phyloP scores from a whole-genome alignment of 2,888 invertebrate genomes.

The Pyrrhosoma nymphula region DNA sequence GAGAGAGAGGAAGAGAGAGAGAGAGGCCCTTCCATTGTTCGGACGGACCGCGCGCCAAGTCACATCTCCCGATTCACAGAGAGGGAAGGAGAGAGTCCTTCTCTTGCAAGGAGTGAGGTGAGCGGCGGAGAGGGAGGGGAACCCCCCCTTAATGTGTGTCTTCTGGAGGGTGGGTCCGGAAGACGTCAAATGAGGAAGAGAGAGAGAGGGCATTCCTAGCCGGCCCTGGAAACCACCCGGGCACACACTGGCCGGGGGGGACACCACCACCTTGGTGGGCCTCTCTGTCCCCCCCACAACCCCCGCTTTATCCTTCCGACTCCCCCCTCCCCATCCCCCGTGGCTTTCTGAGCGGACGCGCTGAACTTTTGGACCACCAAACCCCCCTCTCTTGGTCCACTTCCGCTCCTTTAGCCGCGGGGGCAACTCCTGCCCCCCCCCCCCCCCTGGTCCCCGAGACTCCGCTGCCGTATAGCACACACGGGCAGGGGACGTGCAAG shows the following conservation, averaged over 20 bases:
- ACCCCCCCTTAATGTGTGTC: neutral
- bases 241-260: neutral
- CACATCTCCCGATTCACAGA: neutral
- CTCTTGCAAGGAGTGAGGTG: neutral
- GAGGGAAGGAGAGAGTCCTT: neutral
- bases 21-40: neutral
- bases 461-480: neutral
- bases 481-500: neutral
- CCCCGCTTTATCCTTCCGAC: neutral
- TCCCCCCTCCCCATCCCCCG: neutral
- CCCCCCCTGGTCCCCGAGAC: neutral
- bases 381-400: neutral
- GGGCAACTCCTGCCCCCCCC: neutral
- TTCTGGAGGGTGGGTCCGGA: neutral
- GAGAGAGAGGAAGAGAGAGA: neutral
- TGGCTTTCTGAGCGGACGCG: slow-evolving; percentile 29
- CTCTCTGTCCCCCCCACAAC: neutral
- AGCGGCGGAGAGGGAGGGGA: neutral
- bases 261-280: neutral
- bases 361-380: neutral
- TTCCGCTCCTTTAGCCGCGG: neutral
- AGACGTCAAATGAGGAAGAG: slow-evolving; percentile 43
- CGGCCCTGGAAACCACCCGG: neutral
- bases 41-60: slow-evolving; percentile 23
- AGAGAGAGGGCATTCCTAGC: neutral